Percentiles rank a stretch among this genome's conserved stretches.
Evolutionary conservation across 2,797 vertebrate species (phyloP).

Genomic region (Eulemur mongoz): DNA sequence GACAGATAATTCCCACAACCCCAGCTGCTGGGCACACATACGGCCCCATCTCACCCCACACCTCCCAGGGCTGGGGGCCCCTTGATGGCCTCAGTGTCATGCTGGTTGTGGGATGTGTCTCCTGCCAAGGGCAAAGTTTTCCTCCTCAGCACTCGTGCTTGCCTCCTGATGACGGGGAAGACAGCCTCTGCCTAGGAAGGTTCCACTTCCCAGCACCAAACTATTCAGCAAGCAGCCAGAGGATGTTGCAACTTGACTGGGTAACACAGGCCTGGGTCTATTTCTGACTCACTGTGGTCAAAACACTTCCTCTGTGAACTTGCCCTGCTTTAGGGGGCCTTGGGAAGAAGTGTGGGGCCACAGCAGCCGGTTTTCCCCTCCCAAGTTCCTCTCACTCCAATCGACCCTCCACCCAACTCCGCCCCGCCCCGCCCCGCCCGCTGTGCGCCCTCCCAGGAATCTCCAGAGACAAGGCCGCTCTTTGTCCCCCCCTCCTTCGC

Average conservation of each 20-base stretch:
- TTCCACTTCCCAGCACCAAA: slow-evolving; percentile 21
- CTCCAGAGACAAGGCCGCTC: slow-evolving; percentile 53
- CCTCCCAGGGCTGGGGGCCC: neutral
- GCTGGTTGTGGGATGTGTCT: neutral
- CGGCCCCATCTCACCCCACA: neutral
- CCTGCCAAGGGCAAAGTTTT: slow-evolving; percentile 14
- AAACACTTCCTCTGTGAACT: slow-evolving; percentile 62
- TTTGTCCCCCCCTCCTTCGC: slow-evolving; percentile 58
- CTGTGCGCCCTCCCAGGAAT: slow-evolving; percentile 51
- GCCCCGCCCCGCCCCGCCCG: neutral
- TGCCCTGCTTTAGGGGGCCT: neutral
- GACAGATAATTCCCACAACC: neutral
- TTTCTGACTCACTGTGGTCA: slow-evolving; percentile 72
- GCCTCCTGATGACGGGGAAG: neutral
- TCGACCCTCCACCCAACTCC: neutral
- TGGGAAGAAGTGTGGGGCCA: accelerated
- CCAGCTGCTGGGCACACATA: neutral
- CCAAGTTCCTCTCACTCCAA: neutral
- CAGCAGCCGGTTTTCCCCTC: neutral
- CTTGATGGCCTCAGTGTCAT: neutral
- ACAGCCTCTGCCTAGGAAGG: neutral
- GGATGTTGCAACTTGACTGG: slow-evolving; percentile 24
- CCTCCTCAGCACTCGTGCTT: neutral
- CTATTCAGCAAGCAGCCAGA: neutral
- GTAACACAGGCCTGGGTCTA: neutral